phyloP scores from a whole-genome alignment of 2,113 vertebrate genomes.

The Oostethus manadensis region DNA sequence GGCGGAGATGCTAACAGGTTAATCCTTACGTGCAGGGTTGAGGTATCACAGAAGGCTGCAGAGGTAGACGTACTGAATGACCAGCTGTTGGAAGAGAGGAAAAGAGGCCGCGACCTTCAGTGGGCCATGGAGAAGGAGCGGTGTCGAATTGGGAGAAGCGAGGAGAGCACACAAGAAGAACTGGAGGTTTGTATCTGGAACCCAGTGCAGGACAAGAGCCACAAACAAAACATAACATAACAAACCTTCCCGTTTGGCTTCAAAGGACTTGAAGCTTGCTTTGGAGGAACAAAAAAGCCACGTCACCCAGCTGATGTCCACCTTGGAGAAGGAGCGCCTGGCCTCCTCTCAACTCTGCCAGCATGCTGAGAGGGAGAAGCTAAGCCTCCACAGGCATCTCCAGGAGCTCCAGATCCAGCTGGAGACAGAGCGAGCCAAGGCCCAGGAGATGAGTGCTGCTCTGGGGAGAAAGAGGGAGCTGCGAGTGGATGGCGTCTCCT shows the following conservation, averaged over 20 bases:
- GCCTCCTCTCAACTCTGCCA: conserved; percentile 73
- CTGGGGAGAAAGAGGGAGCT: conserved; percentile 79
- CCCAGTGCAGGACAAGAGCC: neutral
- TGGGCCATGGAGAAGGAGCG: conserved; percentile 88
- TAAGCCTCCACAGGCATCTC: conserved; percentile 67
- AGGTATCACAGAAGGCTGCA: conserved; percentile 81
- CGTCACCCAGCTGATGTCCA: conserved; percentile 69
- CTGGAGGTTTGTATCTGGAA: conserved; percentile 77
- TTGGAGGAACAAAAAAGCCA: conserved; percentile 79
- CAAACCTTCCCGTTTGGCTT: neutral
- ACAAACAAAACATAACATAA: neutral
- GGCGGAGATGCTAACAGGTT: neutral
- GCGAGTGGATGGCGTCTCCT: conserved; percentile 26
- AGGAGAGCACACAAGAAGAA: conserved; percentile 80
- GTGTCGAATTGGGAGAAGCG: conserved; percentile 71
- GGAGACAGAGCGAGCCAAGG: conserved; percentile 78
- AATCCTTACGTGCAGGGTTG: conserved; percentile 69
- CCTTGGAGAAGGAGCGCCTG: conserved; percentile 79
- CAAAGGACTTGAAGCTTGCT: conserved; percentile 82
- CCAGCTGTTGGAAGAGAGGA: conserved; percentile 80
- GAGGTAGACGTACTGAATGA: conserved; percentile 81
- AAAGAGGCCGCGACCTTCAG: conserved; percentile 81
- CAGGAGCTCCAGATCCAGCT: conserved; percentile 86
- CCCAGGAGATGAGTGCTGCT: conserved; percentile 76
- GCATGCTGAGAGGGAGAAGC: conserved; percentile 74